Base-by-base conservation (phyloP, 53 echinoderm and acorn worm genomes). In the Paelopatides confundens region DNA sequence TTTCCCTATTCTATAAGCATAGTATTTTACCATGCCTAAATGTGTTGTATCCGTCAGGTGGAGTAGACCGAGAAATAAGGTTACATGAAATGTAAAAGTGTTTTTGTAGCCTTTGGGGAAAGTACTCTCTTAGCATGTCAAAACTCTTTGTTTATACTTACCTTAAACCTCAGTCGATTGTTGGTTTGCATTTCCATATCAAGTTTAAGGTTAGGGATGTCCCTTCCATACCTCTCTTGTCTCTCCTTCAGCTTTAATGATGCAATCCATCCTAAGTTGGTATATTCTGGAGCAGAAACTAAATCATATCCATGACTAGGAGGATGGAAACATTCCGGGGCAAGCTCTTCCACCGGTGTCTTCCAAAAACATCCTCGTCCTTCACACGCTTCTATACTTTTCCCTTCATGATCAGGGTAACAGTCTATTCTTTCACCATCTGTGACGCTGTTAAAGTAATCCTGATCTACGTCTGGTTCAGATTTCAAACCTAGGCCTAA, bases 241-340 rank as follows among this genome's bases (percentile, higher is more conserved):
- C 74, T 86, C 33, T 71, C 90, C 36, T 82, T 63, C 62, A 88
- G 51, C 17, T 66, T 54, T 35, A 94, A 67, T 13, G 62, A 54
- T 34, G 90, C 87, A n/a, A 74, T 82, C 90, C 88, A 90, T 14
- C 95, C 95, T 15, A 94, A 48, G 32, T 38, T 48, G 12, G 92
- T 94, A 1, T 85, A 35, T 4, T 62, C 66, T 47, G 90, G 79
- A 4, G 35, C 53, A 21, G 65, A 65, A 11, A 85, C 34, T 38
- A 92, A 66, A 53, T 90, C 71, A 65, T 94, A 94, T 0, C 95
- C 95, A 62, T 90, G 92, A 54, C 26, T 92, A 21, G 66, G 69
- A 14, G 95, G 95, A 50, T 94, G 92, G 52, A 92, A 92, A 78
- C 95, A 94, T n/a, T 63, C 17, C 0, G 95, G 95, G 10, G 92